Conservation (phyloP, 2,888 invertebrate species). For the Nymphalis urticae region DNA sequence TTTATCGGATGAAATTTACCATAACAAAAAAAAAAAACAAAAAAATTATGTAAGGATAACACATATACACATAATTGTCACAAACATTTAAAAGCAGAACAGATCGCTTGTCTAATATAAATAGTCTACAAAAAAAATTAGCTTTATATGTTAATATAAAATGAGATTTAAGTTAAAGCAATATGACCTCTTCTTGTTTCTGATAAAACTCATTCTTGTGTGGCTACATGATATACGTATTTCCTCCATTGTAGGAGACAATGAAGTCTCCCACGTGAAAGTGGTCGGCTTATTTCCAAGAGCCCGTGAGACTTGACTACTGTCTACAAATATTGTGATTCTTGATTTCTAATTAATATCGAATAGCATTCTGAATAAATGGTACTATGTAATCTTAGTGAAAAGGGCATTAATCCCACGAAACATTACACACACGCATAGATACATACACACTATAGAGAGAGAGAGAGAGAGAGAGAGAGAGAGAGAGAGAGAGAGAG, state of each 20-base stretch:
- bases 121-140: not conserved
- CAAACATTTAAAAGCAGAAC: too few relatives aligned
- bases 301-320: conserved; percentile 41
- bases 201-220: conserved; percentile 9
- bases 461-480: too few relatives aligned
- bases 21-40: too few relatives aligned
- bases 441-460: too few relatives aligned
- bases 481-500: too few relatives aligned
- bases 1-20: too few relatives aligned
- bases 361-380: conserved; percentile 12
- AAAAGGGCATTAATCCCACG: too few relatives aligned
- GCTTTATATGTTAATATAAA: not conserved
- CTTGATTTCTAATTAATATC: conserved; percentile 34
- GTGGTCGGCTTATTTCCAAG: conserved; percentile 54
- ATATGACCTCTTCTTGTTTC: not conserved
- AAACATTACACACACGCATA: too few relatives aligned
- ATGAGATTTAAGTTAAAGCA: not conserved
- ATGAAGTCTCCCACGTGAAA: conserved; percentile 62
- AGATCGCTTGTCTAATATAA: not conserved
- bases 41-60: too few relatives aligned
- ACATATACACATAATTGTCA: too few relatives aligned
- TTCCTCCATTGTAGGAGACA: conserved; percentile 40
- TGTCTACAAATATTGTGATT: conserved; percentile 40
- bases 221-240: conserved; percentile 3
- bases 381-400: not conserved